phyloP scores from a whole-genome alignment of 1,140 invertebrate genomes.

The Aphis craccivora region DNA sequence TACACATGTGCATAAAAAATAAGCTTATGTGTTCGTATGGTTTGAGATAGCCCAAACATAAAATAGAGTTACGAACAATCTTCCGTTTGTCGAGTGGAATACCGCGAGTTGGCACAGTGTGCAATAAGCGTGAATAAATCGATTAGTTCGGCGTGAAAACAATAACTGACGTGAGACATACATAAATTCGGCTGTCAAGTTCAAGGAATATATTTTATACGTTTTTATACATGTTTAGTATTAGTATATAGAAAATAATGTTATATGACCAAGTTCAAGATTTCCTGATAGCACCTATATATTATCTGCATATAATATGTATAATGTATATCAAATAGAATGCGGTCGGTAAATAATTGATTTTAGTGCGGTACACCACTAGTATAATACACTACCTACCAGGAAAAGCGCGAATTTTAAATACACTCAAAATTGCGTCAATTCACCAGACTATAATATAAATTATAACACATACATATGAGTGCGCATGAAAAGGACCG shows the following conservation, averaged over 20 bases:
- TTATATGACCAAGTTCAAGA: neutral
- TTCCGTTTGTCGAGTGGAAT: neutral
- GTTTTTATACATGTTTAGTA: neutral
- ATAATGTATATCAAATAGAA: neutral
- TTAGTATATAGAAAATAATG: neutral
- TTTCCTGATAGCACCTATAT: neutral
- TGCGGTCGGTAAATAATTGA: neutral
- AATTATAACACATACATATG: neutral
- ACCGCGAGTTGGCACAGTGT: neutral
- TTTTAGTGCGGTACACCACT: neutral
- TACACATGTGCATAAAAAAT: neutral
- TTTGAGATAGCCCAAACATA: neutral
- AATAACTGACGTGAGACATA: neutral
- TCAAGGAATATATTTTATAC: neutral
- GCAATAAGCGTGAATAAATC: slow-evolving; percentile 2
- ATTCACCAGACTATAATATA: neutral
- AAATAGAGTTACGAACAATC: neutral
- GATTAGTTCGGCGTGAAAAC: slow-evolving; percentile 29
- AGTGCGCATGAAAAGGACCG: neutral
- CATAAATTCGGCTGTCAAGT: neutral
- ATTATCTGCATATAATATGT: neutral
- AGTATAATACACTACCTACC: neutral
- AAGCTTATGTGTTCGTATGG: neutral
- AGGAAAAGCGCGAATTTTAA: neutral
- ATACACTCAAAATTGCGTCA: neutral